These are phyloP conservation scores for mouse (Mus musculus) DNA, from an alignment of 2,113 vertebrate genomes.

Conservation along the genomic window GRCm39 chr1:125369001-125369500, in stretches of 20 bases:
- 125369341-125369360: neutral
- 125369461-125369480: neutral
- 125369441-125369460: conserved; percentile 35
- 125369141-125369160: neutral
- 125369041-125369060: neutral
- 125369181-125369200: neutral
- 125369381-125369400: neutral
- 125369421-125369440: conserved; percentile 3
- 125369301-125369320: too few relatives aligned
- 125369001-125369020: neutral
- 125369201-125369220: neutral
- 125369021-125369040: neutral
- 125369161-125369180: neutral
- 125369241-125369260: neutral
- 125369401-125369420: neutral
- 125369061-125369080: neutral
- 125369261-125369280: neutral
- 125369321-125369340: neutral
- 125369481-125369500: conserved; percentile 50
- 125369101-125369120: neutral
- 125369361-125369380: neutral
- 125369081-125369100: neutral
- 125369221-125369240: neutral
- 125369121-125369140: neutral
- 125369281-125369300: neutral